phyloP scores from a whole-genome alignment of 2,797 vertebrate genomes.

The Clarias pachynema region DNA sequence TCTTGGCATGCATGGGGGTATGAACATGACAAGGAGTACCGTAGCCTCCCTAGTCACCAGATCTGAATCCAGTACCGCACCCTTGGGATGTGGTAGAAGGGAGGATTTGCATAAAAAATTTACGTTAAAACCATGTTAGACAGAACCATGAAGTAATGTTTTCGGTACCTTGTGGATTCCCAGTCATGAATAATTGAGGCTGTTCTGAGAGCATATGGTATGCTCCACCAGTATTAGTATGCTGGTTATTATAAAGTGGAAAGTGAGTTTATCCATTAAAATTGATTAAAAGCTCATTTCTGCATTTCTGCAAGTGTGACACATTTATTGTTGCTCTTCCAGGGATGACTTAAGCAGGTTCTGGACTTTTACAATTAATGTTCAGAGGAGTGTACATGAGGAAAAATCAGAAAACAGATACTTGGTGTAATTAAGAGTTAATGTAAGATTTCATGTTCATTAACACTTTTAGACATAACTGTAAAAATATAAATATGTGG shows the following conservation, averaged over 20 bases:
- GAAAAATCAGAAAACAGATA: background rate
- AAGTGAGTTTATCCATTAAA: background rate
- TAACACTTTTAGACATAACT: background rate
- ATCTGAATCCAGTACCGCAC: background rate
- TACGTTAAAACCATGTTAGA: background rate
- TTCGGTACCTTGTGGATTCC: background rate
- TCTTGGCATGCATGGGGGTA: background rate
- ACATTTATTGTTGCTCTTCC: slow-evolving; percentile 2
- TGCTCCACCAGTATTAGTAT: background rate
- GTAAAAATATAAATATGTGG: background rate
- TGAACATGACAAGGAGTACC: background rate
- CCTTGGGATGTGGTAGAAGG: background rate
- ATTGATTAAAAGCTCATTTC: background rate
- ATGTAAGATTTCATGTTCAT: background rate
- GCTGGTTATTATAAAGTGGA: background rate
- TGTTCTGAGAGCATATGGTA: background rate
- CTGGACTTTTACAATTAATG: background rate
- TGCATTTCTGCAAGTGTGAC: background rate
- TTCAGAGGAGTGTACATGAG: background rate
- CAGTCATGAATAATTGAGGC: background rate
- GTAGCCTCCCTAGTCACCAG: background rate
- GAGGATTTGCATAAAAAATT: background rate
- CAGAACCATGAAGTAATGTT: background rate
- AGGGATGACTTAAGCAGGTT: background rate
- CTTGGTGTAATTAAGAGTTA: background rate